Percentiles rank a stretch among this genome's conserved stretches.
phyloP scores from a whole-genome alignment of 30 jellyfish, hydroid and myxozoan species.

The Sanderia malayensis region DNA sequence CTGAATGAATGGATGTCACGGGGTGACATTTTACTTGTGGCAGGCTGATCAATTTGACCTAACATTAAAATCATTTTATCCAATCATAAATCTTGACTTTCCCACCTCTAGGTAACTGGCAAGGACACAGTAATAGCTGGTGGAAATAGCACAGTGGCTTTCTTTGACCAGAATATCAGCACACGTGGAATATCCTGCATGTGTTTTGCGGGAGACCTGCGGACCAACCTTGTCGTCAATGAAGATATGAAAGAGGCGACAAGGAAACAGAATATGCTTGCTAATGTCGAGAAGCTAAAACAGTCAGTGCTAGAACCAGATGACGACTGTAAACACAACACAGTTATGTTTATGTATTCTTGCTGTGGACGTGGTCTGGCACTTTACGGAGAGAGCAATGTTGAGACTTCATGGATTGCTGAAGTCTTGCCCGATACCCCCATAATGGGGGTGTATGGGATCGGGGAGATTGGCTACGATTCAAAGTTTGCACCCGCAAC shows the following conservation, averaged over 20 bases:
- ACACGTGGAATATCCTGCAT: conserved; percentile 45
- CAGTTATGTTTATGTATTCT: conserved; percentile 44
- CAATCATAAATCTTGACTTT: no score
- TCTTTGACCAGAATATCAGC: conserved; percentile 5
- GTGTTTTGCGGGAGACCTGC: conserved; percentile 44
- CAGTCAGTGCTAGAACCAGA: not conserved
- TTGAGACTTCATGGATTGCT: conserved; percentile 45
- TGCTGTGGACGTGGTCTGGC: conserved; percentile 67
- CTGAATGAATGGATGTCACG: no score
- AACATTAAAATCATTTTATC: no score
- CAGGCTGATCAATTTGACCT: no score
- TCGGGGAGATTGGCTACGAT: conserved; percentile 63
- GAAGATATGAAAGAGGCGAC: conserved; percentile 13
- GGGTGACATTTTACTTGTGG: no score
- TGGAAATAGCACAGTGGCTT: conserved; percentile 20
- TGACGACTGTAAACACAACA: no score
- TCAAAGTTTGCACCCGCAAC: not conserved
- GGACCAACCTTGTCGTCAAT: conserved; percentile 30
- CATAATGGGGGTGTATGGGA: conserved; percentile 55
- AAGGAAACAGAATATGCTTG: not conserved
- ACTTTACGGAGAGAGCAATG: conserved; percentile 26
- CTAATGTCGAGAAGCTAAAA: not conserved
- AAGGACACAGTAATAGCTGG: conserved; percentile 43
- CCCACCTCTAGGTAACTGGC: conserved; percentile 34
- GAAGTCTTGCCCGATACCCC: conserved; percentile 47